Base-by-base conservation (phyloP, 1,140 invertebrate genomes). In the Drosophila burlai region DNA sequence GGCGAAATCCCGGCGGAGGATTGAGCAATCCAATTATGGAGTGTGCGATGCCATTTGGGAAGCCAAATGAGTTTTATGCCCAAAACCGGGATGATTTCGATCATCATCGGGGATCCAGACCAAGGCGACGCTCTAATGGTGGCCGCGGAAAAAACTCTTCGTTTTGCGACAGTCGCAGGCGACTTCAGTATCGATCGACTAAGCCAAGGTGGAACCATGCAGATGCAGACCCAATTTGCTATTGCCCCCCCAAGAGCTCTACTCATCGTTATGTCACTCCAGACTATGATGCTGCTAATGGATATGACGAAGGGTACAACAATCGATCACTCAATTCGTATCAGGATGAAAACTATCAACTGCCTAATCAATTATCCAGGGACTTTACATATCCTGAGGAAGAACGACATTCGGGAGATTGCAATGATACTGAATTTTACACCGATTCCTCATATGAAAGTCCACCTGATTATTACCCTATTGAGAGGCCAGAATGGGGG, bases 1-100 rank as follows among this genome's bases (percentile, higher is more conserved):
- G 10, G 34, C 83, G 83, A 2, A 65, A 68, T 54, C 62, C 45
- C 43, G 83, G 79, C 47, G 83, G 83, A 18, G 83, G 80, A 21
- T 46, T 66, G 10, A 38, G 49, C 5, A 64, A 34, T 26, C 45
- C 29, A 61, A 31, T 31, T 10, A 46, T 16, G 2, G 29, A 47
- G 10, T 73, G 60, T 60, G 36, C 36, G 0, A 42, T 63, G 45
- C 64, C 75, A 26, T 46, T 64, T 55, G 43, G 18, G 6, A 46
- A 55, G 29, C 79, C 71, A 45, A 80, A 86, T 42, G 68, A 49
- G 52, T 87, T 83, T 24, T 76, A 42, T 86, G 52, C 54, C 21
- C 40, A 54, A 9, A 65, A 26, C 34, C 65, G 18, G 16, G 42
- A 61, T 43, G 31, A 29, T 34, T 43, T 40, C 4, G 29, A 38